Conservation (phyloP, 2,888 invertebrate genomes). For the Hemithea aestivaria region DNA sequence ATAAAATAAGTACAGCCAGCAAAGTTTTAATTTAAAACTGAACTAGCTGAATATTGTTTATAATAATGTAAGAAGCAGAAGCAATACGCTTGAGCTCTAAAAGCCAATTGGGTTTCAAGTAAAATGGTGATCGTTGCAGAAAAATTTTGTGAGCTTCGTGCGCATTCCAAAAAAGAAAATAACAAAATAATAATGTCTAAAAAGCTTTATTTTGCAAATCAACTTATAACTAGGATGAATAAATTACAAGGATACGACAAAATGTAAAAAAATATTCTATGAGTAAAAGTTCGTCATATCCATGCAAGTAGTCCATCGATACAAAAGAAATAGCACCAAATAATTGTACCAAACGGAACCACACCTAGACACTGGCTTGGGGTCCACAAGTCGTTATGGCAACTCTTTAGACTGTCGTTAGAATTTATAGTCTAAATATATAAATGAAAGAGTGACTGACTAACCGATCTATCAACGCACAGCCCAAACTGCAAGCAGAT, state of each 20-base stretch:
- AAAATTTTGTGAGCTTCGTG: conserved; percentile 8
- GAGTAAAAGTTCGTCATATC: too few species aligned
- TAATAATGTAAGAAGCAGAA: conserved; percentile 3
- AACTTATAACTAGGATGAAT: conserved; percentile 3
- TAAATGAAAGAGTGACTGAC: too few species aligned
- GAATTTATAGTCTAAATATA: too few species aligned
- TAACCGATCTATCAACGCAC: too few species aligned
- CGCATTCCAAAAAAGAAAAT: conserved; percentile 8
- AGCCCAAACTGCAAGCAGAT: too few species aligned
- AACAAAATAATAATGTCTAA: conserved; percentile 8
- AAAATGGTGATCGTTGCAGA: not conserved
- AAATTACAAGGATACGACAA: conserved; percentile 1
- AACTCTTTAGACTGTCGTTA: too few species aligned
- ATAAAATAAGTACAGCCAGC: conserved; percentile 7
- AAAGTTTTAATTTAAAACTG: conserved; percentile 4
- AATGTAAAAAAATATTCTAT: not conserved
- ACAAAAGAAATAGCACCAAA: conserved; percentile 1
- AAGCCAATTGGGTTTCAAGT: conserved; percentile 2
- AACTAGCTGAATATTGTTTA: not conserved
- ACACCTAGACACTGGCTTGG: conserved; percentile 5
- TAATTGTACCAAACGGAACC: conserved; percentile 7
- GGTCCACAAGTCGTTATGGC: not conserved
- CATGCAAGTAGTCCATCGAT: too few species aligned
- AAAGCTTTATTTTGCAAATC: conserved; percentile 18
- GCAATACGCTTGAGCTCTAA: conserved; percentile 7